phyloP scores from a whole-genome alignment of 2,888 invertebrate genomes.

The Tenthredo mesomela region DNA sequence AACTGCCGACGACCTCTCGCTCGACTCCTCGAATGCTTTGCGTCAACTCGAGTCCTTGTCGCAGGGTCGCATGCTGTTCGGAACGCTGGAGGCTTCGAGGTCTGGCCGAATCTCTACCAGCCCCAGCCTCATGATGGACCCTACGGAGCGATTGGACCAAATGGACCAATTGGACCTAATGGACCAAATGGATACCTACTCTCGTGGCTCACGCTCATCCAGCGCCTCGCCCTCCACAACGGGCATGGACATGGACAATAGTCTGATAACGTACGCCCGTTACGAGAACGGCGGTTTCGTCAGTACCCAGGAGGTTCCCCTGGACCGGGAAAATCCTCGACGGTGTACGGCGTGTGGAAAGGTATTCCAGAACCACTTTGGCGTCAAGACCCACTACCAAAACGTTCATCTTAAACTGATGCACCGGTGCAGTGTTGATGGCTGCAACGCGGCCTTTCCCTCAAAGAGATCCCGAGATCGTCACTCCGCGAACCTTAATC shows the following conservation, averaged over 20 bases:
- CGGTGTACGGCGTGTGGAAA: constrained; percentile 96
- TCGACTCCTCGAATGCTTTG: constrained; percentile 83
- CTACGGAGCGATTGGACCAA: constrained; percentile 45
- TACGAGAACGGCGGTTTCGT: constrained; percentile 88
- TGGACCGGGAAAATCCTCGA: constrained; percentile 94
- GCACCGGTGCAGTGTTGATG: constrained; percentile 97
- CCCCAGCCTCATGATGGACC: constrained; percentile 79
- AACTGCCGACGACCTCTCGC: constrained; percentile 80
- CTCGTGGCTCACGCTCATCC: constrained; percentile 77
- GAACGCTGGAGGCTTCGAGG: constrained; percentile 79
- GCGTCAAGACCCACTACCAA: constrained; percentile 96
- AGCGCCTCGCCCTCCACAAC: constrained; percentile 77
- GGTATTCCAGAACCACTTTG: constrained; percentile 95
- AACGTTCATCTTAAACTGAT: constrained; percentile 96
- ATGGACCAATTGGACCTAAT: constrained; percentile 61
- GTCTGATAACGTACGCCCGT: constrained; percentile 82
- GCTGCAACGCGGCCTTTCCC: constrained; percentile 96
- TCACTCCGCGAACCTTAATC: constrained; percentile 94
- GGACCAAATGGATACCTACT: constrained; percentile 74
- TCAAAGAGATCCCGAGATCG: constrained; percentile 95
- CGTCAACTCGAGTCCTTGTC: constrained; percentile 90
- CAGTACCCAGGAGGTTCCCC: constrained; percentile 89
- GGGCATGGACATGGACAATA: constrained; percentile 77
- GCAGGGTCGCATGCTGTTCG: constrained; percentile 82
- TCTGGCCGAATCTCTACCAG: constrained; percentile 81